These are phyloP conservation scores for Nasonovia ribisnigri DNA, from an alignment of 2,888 invertebrate genomes.

Conservation along the genomic window DNA sequence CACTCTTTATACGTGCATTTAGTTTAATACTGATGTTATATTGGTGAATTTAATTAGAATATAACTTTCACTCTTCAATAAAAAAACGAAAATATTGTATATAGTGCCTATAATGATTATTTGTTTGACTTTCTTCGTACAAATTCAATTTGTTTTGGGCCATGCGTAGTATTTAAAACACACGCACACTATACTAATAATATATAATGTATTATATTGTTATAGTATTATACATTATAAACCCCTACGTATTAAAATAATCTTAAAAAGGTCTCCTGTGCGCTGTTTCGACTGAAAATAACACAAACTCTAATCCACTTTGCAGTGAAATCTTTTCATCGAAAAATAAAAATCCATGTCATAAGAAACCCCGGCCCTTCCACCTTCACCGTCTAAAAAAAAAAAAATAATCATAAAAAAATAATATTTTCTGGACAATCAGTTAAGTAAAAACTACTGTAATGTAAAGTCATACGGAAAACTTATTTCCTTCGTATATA, in stretches of 20 bases:
- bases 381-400: background rate
- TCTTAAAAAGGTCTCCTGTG: background rate
- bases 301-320: background rate
- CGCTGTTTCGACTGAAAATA: background rate
- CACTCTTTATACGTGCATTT: background rate
- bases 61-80: background rate
- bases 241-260: background rate
- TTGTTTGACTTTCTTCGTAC: background rate
- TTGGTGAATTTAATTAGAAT: background rate
- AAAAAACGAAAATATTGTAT: background rate
- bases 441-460: constrained; percentile 58
- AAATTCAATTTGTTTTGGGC: background rate
- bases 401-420: constrained; percentile 3
- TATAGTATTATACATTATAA: background rate
- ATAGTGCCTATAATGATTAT: background rate
- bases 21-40: background rate
- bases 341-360: background rate
- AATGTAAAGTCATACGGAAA: constrained; percentile 17
- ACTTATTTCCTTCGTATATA: constrained; percentile 23
- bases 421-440: constrained; percentile 40
- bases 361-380: background rate
- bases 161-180: background rate
- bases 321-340: background rate
- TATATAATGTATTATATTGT: background rate
- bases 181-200: background rate